Evolutionary conservation across 2,797 vertebrate species (phyloP), one percentile per base, ranked within the genome.

Genomic region (Crocodylus rhombifer): DNA sequence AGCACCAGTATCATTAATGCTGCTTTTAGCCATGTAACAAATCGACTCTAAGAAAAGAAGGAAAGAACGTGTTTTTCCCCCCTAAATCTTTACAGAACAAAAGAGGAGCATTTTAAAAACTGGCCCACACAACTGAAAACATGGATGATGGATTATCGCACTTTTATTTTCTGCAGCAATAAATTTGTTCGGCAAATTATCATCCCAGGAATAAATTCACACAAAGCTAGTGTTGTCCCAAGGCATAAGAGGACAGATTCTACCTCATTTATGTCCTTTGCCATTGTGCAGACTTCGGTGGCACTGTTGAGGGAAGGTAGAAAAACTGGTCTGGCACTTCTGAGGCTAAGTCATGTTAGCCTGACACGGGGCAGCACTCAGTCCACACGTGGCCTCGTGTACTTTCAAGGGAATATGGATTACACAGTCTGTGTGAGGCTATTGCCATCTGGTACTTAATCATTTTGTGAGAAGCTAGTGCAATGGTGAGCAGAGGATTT

Each of bases 1-100:
- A n/a, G 4, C 7, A 78, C 87, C 42, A 26, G 82, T 67, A 86
- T 81, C 65, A 76, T 30, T 30, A 84, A 84, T 84, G 55, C 84
- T 94, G 26, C n/a, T 60, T 55, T 78, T 87, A 95, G 85, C 77
- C 62, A 67, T 76, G 42, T 82, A 87, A n/a, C 78, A 90, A 90
- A 92, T 91, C 56, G 78, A 30, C 62, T 30, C 86, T 90, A 57
- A 88, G 88, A 91, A 91, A 95, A 87, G 55, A 60, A 51, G 78
- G 55, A 7, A 73, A 85, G 57, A 85, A 51, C 55, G 80, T 21
- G 36, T 51, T 51, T 73, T 73, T 73, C 15, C 14, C 7, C 36
- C 69, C 51, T 51, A 73, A 69, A 26, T 80, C 36, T 86, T 84
- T 62, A 86, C 89, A 82, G 30, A 74, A 13, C 25, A 25, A 81